Evolutionary conservation across 2,113 vertebrate species (phyloP), one percentile per base, ranked within the genome.

Genomic region (Xiphophorus hellerii): DNA sequence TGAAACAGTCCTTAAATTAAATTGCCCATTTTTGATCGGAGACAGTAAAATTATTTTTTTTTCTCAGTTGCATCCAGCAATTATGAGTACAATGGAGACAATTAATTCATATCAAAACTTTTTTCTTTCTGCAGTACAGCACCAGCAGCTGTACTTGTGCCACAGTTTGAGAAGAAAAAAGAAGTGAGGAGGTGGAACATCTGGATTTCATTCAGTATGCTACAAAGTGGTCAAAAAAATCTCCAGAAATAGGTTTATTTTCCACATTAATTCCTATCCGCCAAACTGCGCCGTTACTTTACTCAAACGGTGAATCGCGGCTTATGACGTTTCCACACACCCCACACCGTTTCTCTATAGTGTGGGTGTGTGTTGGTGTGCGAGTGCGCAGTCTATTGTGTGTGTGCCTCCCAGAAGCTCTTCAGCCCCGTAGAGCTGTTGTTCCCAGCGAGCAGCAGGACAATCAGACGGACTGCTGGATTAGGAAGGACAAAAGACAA

Each of bases 141-240:
- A 54, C 51, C 51, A 54, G 22, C 51, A 9, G 51, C n/a, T 17
- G 7, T 54, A 54, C 20, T 54, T 25, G 15, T 51, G 51, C 20
- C 8, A 2, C 51, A 54, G 51, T 54, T n/a, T n/a, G 51, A 58
- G 25, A n/a, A 11, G 22, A 58, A 58, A 25, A 58, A 3, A 42
- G 90, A 93, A 93, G 89, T 91, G 83, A 90, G 87, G 91, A 92
- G 91, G 88, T 88, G 85, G 89, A 90, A 89, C 94, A 95, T 94
- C 94, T 95, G 94, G 93, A 93, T 77, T 84, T 92, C 78, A 94
- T 94, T 94, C 93, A 10, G 80, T 78, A 83, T 33, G 74, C 70
- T 72, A 44, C 75, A 66, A 83, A 87, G 66, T 73, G 69, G 39
- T 28, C 70, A 37, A 37, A 35, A 72, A 83, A 84, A 73, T 17